Evolutionary conservation across 2,888 invertebrate genomes (phyloP).

Genomic region (Suillia variegata): DNA sequence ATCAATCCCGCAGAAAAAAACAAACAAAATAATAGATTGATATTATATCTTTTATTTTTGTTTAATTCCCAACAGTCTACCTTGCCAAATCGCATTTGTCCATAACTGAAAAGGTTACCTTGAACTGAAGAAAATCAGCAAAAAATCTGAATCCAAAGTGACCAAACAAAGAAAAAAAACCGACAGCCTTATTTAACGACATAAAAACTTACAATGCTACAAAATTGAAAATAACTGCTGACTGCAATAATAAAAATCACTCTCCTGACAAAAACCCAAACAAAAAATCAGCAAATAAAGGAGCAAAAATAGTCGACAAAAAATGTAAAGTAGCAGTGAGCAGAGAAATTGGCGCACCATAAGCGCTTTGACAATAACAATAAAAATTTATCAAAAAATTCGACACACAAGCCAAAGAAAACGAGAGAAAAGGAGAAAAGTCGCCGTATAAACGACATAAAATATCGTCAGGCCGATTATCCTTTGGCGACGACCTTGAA

Average conservation of each 20-base stretch:
- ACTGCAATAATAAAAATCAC: not conserved
- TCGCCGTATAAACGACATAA: not conserved
- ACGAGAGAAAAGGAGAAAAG: not conserved
- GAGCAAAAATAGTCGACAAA: not conserved
- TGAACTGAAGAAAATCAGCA: too few relatives aligned
- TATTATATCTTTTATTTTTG: too few relatives aligned
- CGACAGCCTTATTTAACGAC: not conserved
- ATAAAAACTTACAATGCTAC: not conserved
- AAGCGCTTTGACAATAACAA: not conserved
- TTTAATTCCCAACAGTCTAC: too few relatives aligned
- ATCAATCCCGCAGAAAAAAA: too few relatives aligned
- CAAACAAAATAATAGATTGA: too few relatives aligned
- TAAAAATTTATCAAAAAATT: not conserved
- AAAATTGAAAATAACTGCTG: conserved; percentile 2
- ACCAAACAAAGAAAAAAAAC: too few relatives aligned
- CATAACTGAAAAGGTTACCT: too few relatives aligned
- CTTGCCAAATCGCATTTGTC: too few relatives aligned
- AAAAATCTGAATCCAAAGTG: too few relatives aligned
- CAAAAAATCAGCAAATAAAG: not conserved
- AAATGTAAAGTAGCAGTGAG: too few relatives aligned
- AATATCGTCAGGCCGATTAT: not conserved
- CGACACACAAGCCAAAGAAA: too few relatives aligned
- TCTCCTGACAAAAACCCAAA: not conserved
- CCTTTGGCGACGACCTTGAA: conserved; percentile 1
- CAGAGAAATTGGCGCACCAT: not conserved